Conservation (phyloP, 2,797 vertebrate genomes). For the Podargus strigoides region DNA sequence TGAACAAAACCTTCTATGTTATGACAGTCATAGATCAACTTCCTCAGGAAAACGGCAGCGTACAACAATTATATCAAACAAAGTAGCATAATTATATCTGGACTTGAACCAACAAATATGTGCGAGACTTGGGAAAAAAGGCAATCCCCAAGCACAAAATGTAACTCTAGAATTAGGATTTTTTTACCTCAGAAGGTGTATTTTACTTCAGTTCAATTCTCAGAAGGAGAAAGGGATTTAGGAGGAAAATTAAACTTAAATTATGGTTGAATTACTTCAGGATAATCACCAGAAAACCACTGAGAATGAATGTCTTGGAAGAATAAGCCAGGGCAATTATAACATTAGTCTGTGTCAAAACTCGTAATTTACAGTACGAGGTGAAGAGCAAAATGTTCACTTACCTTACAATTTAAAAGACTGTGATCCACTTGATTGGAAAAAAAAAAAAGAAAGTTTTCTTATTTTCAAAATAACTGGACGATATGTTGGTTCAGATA, state of each 20-base stretch:
- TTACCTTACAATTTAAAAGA: not conserved
- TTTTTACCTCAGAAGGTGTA: not conserved
- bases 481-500: not conserved
- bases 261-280: not conserved
- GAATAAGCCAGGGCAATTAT: not conserved
- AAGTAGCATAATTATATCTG: not conserved
- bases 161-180: not conserved
- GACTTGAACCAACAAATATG: not conserved
- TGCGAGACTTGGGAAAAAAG: not conserved
- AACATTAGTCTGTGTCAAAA: not conserved
- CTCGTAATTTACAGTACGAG: not conserved
- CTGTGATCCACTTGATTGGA: rapidly evolving
- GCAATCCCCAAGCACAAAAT: not conserved
- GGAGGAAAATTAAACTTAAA: not conserved
- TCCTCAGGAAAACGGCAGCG: not conserved
- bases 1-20: not conserved
- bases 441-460: rapidly evolving
- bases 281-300: not conserved
- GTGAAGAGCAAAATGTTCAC: not conserved
- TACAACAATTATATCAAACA: not conserved
- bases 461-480: not conserved
- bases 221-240: not conserved
- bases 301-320: not conserved
- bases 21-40: not conserved
- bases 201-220: not conserved